These are phyloP conservation scores for Alouatta palliata DNA, from an alignment of 2,113 vertebrate genomes.

Conservation along the genomic window DNA sequence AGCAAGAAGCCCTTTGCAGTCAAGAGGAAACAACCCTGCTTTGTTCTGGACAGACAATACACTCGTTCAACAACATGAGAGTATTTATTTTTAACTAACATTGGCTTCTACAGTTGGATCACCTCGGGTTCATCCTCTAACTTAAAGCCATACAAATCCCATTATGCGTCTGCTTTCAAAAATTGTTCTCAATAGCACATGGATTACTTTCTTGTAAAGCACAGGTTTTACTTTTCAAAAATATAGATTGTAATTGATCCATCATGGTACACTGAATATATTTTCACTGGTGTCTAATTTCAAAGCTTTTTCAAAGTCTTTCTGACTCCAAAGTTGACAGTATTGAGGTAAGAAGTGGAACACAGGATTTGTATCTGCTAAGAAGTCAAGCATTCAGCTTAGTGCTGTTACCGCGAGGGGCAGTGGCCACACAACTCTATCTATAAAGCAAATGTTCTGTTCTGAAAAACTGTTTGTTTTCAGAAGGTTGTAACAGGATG, in stretches of 20 bases:
- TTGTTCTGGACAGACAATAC: constrained; percentile 16
- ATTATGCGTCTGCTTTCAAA: background rate
- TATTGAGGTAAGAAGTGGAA: background rate
- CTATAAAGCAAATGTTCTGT: background rate
- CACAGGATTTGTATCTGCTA: background rate
- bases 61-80: constrained; percentile 10
- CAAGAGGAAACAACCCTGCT: background rate
- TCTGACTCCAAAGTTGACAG: background rate
- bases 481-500: background rate
- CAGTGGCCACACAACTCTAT: background rate
- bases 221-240: background rate
- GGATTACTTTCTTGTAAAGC: background rate
- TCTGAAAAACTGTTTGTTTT: background rate
- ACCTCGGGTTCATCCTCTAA: background rate
- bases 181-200: background rate
- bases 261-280: background rate
- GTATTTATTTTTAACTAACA: constrained; percentile 41
- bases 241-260: background rate
- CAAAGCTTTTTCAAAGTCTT: background rate
- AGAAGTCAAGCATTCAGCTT: background rate
- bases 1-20: constrained; percentile 14
- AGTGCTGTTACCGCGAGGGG: background rate
- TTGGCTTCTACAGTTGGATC: background rate
- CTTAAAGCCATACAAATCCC: background rate
- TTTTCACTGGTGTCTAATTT: background rate